A percentile compares a stretch with the other conserved stretches of the same genome.
phyloP scores from a whole-genome alignment of 2,797 vertebrate genomes.

The Apodemus agrarius region DNA sequence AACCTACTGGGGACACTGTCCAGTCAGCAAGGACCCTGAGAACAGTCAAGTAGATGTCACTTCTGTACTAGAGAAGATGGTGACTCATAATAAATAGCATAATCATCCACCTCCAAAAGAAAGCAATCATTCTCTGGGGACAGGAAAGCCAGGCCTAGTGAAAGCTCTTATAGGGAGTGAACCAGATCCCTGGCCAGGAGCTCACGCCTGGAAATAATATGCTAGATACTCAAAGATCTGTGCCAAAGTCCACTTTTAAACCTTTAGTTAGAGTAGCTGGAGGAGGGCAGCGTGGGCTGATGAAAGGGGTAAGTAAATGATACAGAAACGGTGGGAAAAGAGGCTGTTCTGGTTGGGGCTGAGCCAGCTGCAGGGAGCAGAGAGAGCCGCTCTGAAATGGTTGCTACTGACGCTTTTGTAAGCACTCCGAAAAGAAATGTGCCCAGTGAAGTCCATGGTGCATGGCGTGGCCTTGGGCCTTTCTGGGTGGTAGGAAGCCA shows the following conservation, averaged over 20 bases:
- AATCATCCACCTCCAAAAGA: not conserved
- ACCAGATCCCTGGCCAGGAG: not conserved
- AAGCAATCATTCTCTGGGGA: not conserved
- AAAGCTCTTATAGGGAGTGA: constrained; percentile 1
- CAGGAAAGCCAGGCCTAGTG: not conserved
- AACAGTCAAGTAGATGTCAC: not conserved
- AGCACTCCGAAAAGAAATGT: not conserved
- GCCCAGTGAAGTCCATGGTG: not conserved
- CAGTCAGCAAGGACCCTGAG: not conserved
- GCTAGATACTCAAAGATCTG: constrained; percentile 4
- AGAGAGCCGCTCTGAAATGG: not conserved
- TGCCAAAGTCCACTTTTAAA: not conserved
- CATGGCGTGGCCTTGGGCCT: not conserved
- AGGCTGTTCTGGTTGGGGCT: not conserved
- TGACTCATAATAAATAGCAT: not conserved
- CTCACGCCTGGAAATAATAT: not conserved
- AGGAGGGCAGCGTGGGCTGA: not conserved
- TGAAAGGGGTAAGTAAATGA: not conserved
- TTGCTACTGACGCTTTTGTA: not conserved
- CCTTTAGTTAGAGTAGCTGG: not conserved
- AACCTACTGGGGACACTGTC: not conserved
- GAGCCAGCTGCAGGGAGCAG: not conserved
- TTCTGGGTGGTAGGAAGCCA: not conserved
- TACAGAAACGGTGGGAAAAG: not conserved
- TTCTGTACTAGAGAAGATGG: not conserved